Evolutionary conservation across 2,797 vertebrate genomes (phyloP).

Genomic region (Enteromius fasciolatus): DNA sequence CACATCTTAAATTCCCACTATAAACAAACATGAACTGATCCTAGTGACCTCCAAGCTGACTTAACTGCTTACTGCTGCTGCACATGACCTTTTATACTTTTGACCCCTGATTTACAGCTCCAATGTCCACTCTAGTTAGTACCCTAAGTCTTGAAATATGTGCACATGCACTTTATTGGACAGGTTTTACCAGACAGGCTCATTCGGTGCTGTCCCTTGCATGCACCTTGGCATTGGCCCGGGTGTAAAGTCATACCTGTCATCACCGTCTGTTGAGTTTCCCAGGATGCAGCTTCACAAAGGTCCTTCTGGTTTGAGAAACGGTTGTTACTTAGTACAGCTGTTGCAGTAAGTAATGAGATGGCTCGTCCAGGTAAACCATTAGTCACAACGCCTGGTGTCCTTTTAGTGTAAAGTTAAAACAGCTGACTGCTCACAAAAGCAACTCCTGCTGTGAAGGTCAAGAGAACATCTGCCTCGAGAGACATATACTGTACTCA

Average conservation of each 20-base stretch:
- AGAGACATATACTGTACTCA: not conserved
- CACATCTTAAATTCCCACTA: constrained; percentile 1
- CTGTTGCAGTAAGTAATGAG: constrained; percentile 55
- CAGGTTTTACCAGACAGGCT: not conserved
- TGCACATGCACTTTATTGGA: constrained; percentile 21
- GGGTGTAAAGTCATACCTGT: not conserved
- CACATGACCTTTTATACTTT: constrained; percentile 25
- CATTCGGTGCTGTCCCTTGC: not conserved
- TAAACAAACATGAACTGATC: constrained; percentile 28
- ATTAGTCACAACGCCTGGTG: constrained; percentile 24
- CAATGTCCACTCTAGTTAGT: constrained; percentile 22
- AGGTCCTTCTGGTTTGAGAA: constrained; percentile 5
- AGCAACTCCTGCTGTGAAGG: constrained; percentile 17
- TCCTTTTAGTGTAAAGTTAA: constrained; percentile 19
- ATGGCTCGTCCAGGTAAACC: constrained; percentile 47
- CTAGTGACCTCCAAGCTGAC: constrained; percentile 9
- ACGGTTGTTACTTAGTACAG: constrained; percentile 36
- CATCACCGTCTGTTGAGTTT: constrained; percentile 3
- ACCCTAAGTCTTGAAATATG: constrained; percentile 27
- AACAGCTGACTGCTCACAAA: constrained; percentile 40
- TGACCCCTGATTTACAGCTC: constrained; percentile 43
- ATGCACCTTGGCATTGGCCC: not conserved
- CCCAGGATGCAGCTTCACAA: constrained; percentile 18
- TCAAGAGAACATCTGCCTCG: constrained; percentile 35
- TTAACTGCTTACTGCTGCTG: not conserved